Conservation (phyloP, 2,888 invertebrate genomes). For the Onchidella celtica region DNA sequence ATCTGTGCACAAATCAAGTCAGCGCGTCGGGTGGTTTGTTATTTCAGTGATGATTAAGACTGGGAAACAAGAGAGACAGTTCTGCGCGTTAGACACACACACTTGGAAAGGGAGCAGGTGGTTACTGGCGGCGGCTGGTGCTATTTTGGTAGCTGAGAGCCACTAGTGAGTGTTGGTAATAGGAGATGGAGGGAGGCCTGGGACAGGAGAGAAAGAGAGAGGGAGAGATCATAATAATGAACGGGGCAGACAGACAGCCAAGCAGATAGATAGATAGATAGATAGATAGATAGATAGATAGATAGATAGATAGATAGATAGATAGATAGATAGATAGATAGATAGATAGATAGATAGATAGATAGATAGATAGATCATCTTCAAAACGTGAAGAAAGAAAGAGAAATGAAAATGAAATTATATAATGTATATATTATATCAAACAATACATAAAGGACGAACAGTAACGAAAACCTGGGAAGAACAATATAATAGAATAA, state of each 20-base stretch:
- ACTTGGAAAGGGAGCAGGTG: neutral
- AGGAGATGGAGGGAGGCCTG: constrained; percentile 17
- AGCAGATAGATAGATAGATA: neutral
- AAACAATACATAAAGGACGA: no score
- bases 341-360: constrained; percentile 16
- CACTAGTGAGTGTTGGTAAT: neutral
- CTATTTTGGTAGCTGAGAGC: neutral
- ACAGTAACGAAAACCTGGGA: no score
- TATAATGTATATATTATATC: no score
- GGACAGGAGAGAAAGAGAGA: constrained; percentile 17
- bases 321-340: constrained; percentile 17
- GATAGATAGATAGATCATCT: neutral
- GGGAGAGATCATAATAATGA: constrained; percentile 25
- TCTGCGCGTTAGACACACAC: neutral
- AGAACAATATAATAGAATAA: no score
- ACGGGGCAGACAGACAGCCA: constrained; percentile 6
- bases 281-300: neutral
- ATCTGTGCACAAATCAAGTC: neutral
- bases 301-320: constrained; percentile 8
- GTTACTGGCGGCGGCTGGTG: neutral
- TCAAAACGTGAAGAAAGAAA: neutral
- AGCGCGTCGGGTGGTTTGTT: constrained; percentile 1
- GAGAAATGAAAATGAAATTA: no score
- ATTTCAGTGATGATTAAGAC: neutral
- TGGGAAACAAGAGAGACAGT: constrained; percentile 12